phyloP scores from a whole-genome alignment of 2,113 vertebrate species.

The Oxyura jamaicensis region DNA sequence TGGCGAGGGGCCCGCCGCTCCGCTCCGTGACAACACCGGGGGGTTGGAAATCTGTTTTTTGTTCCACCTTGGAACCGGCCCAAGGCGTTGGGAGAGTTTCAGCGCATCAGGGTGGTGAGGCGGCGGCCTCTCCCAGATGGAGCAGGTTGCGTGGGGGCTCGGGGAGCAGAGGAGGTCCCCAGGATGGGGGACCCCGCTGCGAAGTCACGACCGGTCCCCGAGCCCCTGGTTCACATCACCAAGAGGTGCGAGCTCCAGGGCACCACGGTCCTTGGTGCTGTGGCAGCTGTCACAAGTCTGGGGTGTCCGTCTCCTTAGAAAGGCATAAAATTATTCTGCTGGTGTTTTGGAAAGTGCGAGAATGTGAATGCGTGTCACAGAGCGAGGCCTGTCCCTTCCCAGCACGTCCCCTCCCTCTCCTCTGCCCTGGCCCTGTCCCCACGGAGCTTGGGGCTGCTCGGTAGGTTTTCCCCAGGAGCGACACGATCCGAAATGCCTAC shows the following conservation, averaged over 20 bases:
- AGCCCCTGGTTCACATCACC: background rate
- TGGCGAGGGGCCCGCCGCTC: background rate
- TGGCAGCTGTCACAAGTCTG: background rate
- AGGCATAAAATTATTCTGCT: background rate
- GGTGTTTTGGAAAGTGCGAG: background rate
- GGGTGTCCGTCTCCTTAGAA: background rate
- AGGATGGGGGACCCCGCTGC: background rate
- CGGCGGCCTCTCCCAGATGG: rapidly evolving
- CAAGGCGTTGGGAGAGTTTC: rapidly evolving
- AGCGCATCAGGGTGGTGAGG: background rate
- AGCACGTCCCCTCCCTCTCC: rapidly evolving
- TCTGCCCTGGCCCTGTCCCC: too few relatives aligned
- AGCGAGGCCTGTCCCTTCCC: background rate
- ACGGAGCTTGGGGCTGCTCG: background rate
- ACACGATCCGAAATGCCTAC: rapidly evolving
- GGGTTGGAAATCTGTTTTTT: rapidly evolving
- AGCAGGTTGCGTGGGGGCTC: rapidly evolving
- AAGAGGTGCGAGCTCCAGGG: rapidly evolving
- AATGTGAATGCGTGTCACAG: rapidly evolving
- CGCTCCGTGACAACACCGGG: rapidly evolving
- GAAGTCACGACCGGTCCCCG: background rate
- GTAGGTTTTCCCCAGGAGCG: rapidly evolving
- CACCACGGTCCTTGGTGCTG: background rate
- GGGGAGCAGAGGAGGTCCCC: background rate
- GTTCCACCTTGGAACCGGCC: background rate